These are phyloP conservation scores for Caenorhabditis latens DNA, from an alignment of 1,140 invertebrate genomes.

Conservation along the genomic window DNA sequence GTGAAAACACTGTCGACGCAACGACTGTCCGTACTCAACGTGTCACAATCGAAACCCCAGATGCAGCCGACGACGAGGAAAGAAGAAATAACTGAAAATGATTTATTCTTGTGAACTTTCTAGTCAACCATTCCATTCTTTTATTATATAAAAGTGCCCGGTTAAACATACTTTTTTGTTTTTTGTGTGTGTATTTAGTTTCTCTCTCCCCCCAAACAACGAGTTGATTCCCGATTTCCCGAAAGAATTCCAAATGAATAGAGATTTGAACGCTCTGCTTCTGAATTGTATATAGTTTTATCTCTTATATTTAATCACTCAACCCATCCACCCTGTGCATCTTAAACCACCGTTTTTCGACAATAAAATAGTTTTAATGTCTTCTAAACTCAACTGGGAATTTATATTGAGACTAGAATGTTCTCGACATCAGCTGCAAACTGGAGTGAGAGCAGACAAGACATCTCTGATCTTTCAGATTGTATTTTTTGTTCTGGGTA, in stretches of 20 bases:
- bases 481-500: too few species aligned
- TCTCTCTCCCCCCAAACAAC: slow-evolving; percentile 38
- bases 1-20: neutral
- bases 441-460: too few species aligned
- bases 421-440: too few species aligned
- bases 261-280: neutral
- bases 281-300: neutral
- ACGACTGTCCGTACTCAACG: neutral
- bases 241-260: neutral
- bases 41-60: slow-evolving; percentile 26
- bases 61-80: neutral
- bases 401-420: too few species aligned
- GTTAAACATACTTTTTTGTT: neutral
- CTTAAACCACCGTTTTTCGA: neutral
- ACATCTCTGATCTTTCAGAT: too few species aligned
- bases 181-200: neutral
- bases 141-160: slow-evolving; percentile 32
- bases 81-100: neutral
- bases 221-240: slow-evolving; percentile 34
- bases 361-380: slow-evolving; percentile 9
- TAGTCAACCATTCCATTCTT: slow-evolving; percentile 23
- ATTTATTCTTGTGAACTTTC: neutral
- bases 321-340: neutral
- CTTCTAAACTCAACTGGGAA: neutral
- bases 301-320: neutral